Conservation (phyloP, 2,113 vertebrate species). For the Arvicanthis niloticus region DNA sequence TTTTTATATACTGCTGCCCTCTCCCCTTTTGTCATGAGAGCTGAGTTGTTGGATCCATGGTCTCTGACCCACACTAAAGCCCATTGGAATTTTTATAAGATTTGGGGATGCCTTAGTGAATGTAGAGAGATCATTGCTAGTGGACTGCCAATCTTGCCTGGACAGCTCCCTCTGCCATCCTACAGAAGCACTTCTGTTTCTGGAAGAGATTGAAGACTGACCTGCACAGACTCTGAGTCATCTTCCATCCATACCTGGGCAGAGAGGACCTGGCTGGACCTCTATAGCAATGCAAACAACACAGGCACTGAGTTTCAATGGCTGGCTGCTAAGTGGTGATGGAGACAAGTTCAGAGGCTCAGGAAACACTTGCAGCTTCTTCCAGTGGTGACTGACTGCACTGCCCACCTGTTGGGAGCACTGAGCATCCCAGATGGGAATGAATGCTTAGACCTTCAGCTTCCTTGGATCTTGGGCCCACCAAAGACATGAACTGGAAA, state of each 20-base stretch:
- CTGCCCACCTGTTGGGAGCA: not conserved
- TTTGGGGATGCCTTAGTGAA: not conserved
- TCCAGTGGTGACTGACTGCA: not conserved
- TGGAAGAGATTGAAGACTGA: not conserved
- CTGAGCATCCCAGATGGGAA: not conserved
- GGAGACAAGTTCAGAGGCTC: not conserved
- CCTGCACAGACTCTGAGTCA: no score
- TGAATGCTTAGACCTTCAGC: not conserved
- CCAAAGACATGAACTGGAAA: not conserved
- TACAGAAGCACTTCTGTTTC: no score
- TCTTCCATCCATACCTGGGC: no score
- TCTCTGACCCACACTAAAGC: not conserved
- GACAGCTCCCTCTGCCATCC: not conserved
- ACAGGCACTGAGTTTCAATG: no score
- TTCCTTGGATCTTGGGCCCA: not conserved
- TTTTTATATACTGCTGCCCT: not conserved
- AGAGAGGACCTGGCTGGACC: no score
- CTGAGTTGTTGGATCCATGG: not conserved
- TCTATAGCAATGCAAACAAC: no score
- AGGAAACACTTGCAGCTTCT: rapidly evolving
- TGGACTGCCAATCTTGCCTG: not conserved
- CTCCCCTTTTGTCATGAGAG: not conserved
- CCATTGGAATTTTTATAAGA: not conserved
- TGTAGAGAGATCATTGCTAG: not conserved
- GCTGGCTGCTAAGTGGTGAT: no score